Base-by-base conservation (phyloP, 1,140 invertebrate species). In the Anoplolepis gracilipes region DNA sequence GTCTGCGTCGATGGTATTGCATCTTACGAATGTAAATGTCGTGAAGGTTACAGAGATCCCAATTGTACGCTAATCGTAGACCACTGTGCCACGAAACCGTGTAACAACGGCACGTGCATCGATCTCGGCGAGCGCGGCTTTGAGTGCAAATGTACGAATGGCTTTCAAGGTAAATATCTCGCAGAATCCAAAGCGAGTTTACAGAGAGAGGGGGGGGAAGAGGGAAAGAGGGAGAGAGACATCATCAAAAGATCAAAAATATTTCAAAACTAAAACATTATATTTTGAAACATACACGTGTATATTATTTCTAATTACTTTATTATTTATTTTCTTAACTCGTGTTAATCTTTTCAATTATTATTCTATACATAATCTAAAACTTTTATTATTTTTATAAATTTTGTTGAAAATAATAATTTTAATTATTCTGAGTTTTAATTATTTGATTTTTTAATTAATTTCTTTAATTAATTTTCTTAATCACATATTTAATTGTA, bases 21-120 rank as follows among this genome's bases (percentile, higher is more conserved):
- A 39, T 95, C 96, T 25, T 97, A 97, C 93, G 96, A 97, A 88
- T 99, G 98, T 93, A 96, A 96, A 70, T 99, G 98, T 94, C 96
- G 96, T 7, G 95, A 96, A 19, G 98, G 98, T 7, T 97, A 96
- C 94, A 96, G 96, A 33, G 98, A 97, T 67, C 95, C 96, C 5
- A 96, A 97, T 88, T 97, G 97, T 91, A 95, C 95, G 1, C 90
- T 93, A 19, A 95, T 96, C 82, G 93, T 96, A 39, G 95, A 96
- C 88, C 95, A 96, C 61, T 97, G 96, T 86, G 91, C 92, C 6
- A 87, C 91, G 22, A 95, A 95, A 82, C 96, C 96, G 19, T 97
- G 96, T 90, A 95, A 96, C 85, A 95, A 95, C 70, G 96, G 95
- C 8, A 95, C 94, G 3, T 97, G 96, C 86, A 88, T 92, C 81